These are phyloP conservation scores for Ophraella communa DNA, from an alignment of 2,888 invertebrate genomes.

Conservation along the genomic window DNA sequence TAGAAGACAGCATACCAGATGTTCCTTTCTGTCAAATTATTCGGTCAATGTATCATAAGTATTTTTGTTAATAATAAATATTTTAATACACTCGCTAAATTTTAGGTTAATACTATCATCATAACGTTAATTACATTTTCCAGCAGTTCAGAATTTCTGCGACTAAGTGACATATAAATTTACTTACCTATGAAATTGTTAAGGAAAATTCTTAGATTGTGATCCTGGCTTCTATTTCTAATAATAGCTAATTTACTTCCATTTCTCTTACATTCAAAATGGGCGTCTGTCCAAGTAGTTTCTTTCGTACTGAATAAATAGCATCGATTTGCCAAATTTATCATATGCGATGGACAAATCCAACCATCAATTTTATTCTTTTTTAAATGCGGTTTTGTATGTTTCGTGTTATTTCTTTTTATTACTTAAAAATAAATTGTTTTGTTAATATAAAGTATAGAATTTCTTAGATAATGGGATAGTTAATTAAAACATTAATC, in stretches of 20 bases:
- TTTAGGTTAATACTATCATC: too few species aligned
- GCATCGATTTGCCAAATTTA: conserved; percentile 49
- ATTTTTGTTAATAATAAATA: too few species aligned
- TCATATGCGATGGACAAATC: conserved; percentile 50
- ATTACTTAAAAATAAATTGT: conserved; percentile 35
- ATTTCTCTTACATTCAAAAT: conserved; percentile 49
- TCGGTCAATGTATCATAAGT: too few species aligned
- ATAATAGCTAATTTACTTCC: conserved; percentile 47
- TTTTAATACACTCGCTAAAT: too few species aligned
- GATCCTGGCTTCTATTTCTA: conserved; percentile 45
- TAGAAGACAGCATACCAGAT: too few species aligned
- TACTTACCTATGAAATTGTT: conserved; percentile 48
- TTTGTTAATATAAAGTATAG: not conserved
- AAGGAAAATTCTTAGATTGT: conserved; percentile 47
- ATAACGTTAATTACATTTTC: too few species aligned
- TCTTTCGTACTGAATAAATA: conserved; percentile 50
- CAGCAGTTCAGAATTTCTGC: too few species aligned
- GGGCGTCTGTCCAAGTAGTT: conserved; percentile 50
- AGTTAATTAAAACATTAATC: too few species aligned
- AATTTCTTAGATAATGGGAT: too few species aligned
- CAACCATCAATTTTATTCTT: conserved; percentile 34
- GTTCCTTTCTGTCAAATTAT: too few species aligned
- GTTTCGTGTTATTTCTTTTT: conserved; percentile 11
- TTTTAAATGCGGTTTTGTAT: conserved; percentile 18
- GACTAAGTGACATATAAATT: not conserved